Base-by-base conservation (phyloP, 2,888 invertebrate species). In the Acrobasis suavella region DNA sequence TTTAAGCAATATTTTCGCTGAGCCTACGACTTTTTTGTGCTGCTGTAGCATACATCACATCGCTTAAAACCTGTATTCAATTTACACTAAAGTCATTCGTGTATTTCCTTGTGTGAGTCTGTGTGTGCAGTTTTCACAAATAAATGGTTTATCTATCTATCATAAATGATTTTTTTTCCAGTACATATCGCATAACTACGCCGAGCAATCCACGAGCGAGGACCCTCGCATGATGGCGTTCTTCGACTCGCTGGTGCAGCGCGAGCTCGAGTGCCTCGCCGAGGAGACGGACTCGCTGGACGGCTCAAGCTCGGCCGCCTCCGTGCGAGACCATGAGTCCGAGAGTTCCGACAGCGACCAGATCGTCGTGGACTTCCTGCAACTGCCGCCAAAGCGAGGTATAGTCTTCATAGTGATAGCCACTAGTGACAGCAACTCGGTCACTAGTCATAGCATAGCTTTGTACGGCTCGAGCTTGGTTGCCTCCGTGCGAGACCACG, bases 161-260 rank as follows among this genome's bases (percentile, higher is more conserved):
- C 22, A 2, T 22, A 22, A 1, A 3, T 2, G 2, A 22, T 37
- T 15, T 22, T 54, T 15, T 59, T 81, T 79, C 12, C 88, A 96
- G 93, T 95, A 96, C 73, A 96, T 97, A 87, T 95, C 97, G 0
- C 97, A 98, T 85, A 98, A 98, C 87, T 97, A 97, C 81, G 96
- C 96, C 74, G 96, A 96, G 70, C 96, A 97, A 75, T 97, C 97
- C 9, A 97, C 96, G 0, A 94, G 95, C 61, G 98, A 98, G 86
- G 98, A 98, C 86, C 96, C 97, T 0, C 94, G 97, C 61, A 98
- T 98, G 98, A 96, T 98, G 96, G 98, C 98, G 39, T 98, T 98
- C 91, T 98, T 98, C 79, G 98, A 98, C 90, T 96, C 97, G 12
- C 90, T 98, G 22, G 97, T 98, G 38, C 98, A 98, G 82, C 94